Conservation (phyloP, 92 coral and sea anemone genomes). For the Anthopleura xanthogrammica region DNA sequence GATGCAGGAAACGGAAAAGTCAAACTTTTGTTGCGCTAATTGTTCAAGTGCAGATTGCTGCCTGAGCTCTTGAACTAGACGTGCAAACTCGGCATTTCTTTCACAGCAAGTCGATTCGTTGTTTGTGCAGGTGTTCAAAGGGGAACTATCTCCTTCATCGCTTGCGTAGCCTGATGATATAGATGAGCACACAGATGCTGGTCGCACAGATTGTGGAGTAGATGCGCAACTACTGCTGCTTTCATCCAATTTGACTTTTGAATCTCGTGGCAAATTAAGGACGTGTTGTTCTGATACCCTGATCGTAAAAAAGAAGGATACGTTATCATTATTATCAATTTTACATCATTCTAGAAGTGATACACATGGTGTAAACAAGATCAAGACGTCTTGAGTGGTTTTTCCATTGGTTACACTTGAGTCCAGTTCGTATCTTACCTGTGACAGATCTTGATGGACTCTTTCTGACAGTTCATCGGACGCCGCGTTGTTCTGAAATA, state of each 20-base stretch:
- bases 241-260: constrained; percentile 13
- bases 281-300: constrained; percentile 19
- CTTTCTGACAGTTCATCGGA: constrained; percentile 3
- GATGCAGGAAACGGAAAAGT: constrained; percentile 38
- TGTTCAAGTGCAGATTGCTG: constrained; percentile 37
- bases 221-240: background rate
- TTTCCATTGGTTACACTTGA: too few relatives aligned
- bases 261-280: background rate
- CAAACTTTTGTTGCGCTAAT: constrained; percentile 37
- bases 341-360: too few relatives aligned
- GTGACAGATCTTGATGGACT: constrained; percentile 10
- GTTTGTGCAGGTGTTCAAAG: background rate
- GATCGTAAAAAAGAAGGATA: background rate
- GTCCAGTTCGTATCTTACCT: background rate
- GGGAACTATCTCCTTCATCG: constrained; percentile 24
- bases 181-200: constrained; percentile 42
- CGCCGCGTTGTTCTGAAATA: constrained; percentile 13
- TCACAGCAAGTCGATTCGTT: background rate
- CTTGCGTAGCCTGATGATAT: constrained; percentile 32
- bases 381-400: too few relatives aligned
- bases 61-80: constrained; percentile 13
- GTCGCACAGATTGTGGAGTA: constrained; percentile 15
- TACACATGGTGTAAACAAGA: too few relatives aligned
- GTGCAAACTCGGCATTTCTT: constrained; percentile 8
- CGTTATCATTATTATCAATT: too few relatives aligned